Conservation (phyloP, 2,113 vertebrate genomes). For the Seriola quinqueradiata region DNA sequence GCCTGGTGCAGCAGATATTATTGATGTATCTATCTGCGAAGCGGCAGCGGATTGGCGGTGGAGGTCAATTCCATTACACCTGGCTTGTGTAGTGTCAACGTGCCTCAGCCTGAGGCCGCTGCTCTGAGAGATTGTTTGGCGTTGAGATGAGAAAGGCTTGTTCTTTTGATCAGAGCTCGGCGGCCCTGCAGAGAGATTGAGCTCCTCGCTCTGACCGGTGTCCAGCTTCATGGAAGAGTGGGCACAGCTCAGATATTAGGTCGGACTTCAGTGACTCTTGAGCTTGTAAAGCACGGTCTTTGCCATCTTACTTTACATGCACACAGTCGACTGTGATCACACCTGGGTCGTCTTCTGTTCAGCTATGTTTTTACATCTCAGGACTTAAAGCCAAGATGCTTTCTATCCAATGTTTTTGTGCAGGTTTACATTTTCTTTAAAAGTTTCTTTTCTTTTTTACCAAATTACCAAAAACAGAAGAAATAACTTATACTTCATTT, state of each 20-base stretch:
- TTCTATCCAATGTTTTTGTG: too few relatives aligned
- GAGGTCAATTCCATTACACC: slow-evolving; percentile 70
- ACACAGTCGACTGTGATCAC: neutral
- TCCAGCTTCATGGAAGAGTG: slow-evolving; percentile 24
- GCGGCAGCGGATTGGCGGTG: slow-evolving; percentile 16
- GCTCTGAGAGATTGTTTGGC: slow-evolving; percentile 22
- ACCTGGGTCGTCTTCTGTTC: neutral
- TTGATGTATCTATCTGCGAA: slow-evolving; percentile 53
- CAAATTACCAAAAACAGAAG: too few relatives aligned
- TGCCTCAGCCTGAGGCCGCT: slow-evolving; percentile 19
- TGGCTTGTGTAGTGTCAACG: slow-evolving; percentile 59
- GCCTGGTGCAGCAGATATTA: slow-evolving; percentile 25
- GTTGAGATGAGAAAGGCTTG: slow-evolving; percentile 30
- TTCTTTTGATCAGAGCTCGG: slow-evolving; percentile 33
- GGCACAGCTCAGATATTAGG: neutral
- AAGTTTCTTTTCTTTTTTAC: too few relatives aligned
- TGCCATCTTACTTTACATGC: neutral
- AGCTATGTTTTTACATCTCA: neutral
- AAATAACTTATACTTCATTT: too few relatives aligned
- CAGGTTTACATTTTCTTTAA: neutral
- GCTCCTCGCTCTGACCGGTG: slow-evolving; percentile 24
- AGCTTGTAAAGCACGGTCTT: neutral
- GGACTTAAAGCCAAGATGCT: neutral
- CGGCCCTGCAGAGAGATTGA: slow-evolving; percentile 28
- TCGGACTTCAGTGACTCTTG: slow-evolving; percentile 25